Conservation (phyloP, 2,797 vertebrate species). For the Danio tinwini region DNA sequence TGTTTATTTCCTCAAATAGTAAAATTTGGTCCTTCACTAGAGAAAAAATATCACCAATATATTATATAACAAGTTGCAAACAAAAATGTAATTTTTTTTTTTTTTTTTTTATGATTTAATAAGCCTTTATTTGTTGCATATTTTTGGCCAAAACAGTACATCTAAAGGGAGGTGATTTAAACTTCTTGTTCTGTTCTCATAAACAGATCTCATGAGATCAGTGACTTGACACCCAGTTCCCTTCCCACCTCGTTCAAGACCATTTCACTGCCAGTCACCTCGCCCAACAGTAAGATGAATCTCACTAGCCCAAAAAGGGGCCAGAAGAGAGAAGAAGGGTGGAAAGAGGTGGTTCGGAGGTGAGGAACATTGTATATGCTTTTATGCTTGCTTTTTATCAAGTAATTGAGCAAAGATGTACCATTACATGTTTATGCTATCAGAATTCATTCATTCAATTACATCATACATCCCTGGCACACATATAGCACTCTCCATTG, state of each 20-base stretch:
- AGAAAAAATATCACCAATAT: not conserved
- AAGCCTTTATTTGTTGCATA: not conserved
- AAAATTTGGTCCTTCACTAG: not conserved
- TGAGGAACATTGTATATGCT: constrained; percentile 60
- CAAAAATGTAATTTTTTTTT: too few relatives aligned
- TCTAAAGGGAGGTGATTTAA: not conserved
- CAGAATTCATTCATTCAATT: not conserved
- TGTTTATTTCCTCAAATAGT: constrained; percentile 7
- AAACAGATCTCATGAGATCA: constrained; percentile 75
- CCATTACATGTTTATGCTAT: not conserved
- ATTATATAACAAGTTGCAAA: not conserved
- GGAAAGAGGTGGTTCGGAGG: constrained; percentile 99
- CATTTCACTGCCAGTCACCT: constrained; percentile 89
- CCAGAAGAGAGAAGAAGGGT: constrained; percentile 98
- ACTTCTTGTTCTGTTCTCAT: not conserved
- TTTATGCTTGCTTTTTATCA: not conserved
- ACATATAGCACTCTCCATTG: not conserved
- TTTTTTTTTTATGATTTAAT: not conserved
- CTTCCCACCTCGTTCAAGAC: constrained; percentile 88
- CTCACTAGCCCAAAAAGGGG: constrained; percentile 96
- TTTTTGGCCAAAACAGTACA: not conserved
- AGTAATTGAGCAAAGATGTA: not conserved
- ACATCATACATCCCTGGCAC: not conserved
- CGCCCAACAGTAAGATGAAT: constrained; percentile 94
- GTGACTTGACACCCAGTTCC: constrained; percentile 84